These are phyloP conservation scores for Mionectes olivaceus DNA, from an alignment of 2,797 vertebrate genomes.

Conservation along the genomic window DNA sequence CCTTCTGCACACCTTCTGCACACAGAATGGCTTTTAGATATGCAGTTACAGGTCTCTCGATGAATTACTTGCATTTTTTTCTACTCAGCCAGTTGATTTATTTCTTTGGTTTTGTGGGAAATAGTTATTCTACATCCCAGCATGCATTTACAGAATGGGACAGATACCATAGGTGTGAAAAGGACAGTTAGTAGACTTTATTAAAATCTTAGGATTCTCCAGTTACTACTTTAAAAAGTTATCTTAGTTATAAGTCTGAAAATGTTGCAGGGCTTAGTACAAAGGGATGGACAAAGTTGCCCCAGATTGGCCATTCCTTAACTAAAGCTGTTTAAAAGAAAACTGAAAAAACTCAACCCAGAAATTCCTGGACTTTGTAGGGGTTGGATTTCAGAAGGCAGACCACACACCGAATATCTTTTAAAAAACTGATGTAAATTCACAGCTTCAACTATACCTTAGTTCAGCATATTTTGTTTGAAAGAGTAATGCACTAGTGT, in stretches of 20 bases:
- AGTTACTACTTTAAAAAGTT: not conserved
- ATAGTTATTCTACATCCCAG: not conserved
- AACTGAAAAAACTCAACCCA: not conserved
- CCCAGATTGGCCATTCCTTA: not conserved
- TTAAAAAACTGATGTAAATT: not conserved
- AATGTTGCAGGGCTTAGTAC: not conserved
- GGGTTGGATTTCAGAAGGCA: not conserved
- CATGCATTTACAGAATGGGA: not conserved
- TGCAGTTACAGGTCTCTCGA: not conserved
- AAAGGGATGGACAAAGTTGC: not conserved
- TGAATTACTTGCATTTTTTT: not conserved
- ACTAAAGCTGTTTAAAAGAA: not conserved
- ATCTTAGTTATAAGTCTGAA: not conserved
- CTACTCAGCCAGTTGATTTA: not conserved
- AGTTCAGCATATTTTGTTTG: not conserved
- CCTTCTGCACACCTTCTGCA: not conserved
- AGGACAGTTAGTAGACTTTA: not conserved
- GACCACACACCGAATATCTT: not conserved
- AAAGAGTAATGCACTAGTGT: not conserved
- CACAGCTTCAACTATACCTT: not conserved
- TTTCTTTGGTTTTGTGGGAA: not conserved
- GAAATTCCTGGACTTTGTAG: not conserved
- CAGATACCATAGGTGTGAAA: not conserved
- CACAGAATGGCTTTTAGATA: not conserved
- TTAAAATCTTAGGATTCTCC: not conserved